phyloP scores from a whole-genome alignment of 2,797 vertebrate genomes.

The Epinephelus awoara region DNA sequence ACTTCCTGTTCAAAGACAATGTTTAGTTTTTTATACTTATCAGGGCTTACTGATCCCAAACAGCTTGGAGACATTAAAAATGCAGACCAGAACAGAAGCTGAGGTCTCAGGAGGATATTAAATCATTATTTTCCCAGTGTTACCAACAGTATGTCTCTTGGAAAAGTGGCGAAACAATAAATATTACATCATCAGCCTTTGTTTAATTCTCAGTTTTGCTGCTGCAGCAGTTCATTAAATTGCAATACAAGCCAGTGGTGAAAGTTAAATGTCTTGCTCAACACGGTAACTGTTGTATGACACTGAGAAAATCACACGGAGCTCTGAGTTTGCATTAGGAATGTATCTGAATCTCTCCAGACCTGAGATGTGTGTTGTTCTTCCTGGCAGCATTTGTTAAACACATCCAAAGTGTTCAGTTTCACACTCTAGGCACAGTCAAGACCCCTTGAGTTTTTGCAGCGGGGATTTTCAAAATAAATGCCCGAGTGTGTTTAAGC shows the following conservation, averaged over 20 bases:
- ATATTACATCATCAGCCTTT: background rate
- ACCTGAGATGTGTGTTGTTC: constrained; percentile 68
- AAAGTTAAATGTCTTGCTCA: constrained; percentile 49
- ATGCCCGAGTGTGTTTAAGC: constrained; percentile 74
- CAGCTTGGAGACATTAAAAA: too few species aligned
- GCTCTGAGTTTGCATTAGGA: constrained; percentile 55
- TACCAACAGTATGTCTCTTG: too few species aligned
- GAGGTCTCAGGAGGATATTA: too few species aligned
- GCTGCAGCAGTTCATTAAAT: background rate
- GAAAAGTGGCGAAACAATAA: too few species aligned
- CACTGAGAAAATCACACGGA: constrained; percentile 54
- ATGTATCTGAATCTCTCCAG: constrained; percentile 58
- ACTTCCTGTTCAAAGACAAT: too few species aligned
- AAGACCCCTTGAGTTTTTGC: constrained; percentile 69
- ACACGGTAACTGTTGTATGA: constrained; percentile 26
- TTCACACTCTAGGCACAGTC: constrained; percentile 71
- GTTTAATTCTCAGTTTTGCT: background rate
- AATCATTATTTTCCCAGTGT: too few species aligned
- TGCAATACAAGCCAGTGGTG: background rate
- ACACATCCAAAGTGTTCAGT: constrained; percentile 70
- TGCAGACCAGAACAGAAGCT: too few species aligned
- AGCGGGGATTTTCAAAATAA: constrained; percentile 78
- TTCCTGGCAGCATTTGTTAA: constrained; percentile 74
- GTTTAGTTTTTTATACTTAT: too few species aligned
- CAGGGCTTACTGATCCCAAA: too few species aligned